Conservation (phyloP, 1,140 invertebrate species). For the Sitophilus oryzae region DNA sequence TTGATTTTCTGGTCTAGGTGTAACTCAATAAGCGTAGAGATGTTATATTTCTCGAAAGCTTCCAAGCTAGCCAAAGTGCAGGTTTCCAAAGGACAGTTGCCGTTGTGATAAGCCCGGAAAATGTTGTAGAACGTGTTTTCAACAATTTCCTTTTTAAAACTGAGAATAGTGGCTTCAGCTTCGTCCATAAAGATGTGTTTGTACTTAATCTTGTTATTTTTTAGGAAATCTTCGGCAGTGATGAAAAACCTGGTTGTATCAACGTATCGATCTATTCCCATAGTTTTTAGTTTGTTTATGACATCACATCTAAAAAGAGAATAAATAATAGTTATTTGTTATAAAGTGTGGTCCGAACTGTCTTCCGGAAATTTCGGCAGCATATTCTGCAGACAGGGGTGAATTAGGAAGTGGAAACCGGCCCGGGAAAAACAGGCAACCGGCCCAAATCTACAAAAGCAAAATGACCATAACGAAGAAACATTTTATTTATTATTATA, state of each 20-base stretch:
- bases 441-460: too few relatives aligned
- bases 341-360: too few relatives aligned
- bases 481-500: too few relatives aligned
- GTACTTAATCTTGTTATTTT: constrained; percentile 35
- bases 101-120: constrained; percentile 32
- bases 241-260: constrained; percentile 41
- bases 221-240: constrained; percentile 34
- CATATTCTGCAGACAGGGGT: too few relatives aligned
- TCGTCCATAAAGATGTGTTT: constrained; percentile 45
- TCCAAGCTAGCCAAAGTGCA: constrained; percentile 17
- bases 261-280: constrained; percentile 38
- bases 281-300: constrained; percentile 34
- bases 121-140: constrained; percentile 34
- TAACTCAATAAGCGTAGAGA: constrained; percentile 8
- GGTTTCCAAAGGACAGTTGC: constrained; percentile 25
- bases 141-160: constrained; percentile 38
- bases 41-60: constrained; percentile 11
- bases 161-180: constrained; percentile 41
- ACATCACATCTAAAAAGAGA: constrained; percentile 34
- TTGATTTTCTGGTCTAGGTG: constrained; percentile 13
- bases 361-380: too few relatives aligned
- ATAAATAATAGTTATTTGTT: too few relatives aligned
- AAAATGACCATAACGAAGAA: too few relatives aligned
- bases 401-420: too few relatives aligned
- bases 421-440: too few relatives aligned